Evolutionary conservation across 2,888 invertebrate species (phyloP).

Genomic region (Erebia epiphron): DNA sequence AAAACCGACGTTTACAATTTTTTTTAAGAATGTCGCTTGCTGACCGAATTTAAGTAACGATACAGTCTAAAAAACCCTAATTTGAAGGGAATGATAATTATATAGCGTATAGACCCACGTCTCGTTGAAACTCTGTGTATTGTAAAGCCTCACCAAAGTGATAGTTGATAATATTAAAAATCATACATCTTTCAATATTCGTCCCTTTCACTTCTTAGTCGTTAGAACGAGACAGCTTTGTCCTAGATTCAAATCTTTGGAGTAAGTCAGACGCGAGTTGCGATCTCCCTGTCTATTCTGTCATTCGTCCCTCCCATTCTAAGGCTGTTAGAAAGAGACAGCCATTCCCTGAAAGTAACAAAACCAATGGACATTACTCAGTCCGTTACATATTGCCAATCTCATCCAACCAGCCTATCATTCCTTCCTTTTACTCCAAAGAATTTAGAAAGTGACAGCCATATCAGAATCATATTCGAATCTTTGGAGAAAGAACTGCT

Average conservation of each 20-base stretch:
- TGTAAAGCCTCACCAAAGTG: too few species aligned
- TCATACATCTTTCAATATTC: background rate
- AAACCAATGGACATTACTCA: too few species aligned
- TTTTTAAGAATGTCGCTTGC: too few species aligned
- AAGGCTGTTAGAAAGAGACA: background rate
- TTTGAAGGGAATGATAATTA: too few species aligned
- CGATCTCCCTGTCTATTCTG: background rate
- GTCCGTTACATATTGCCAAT: too few species aligned
- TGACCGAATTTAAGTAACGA: too few species aligned
- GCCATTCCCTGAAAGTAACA: background rate
- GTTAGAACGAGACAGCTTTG: constrained; percentile 11
- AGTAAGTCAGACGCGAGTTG: background rate
- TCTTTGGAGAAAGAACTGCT: background rate
- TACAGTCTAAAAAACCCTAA: too few species aligned
- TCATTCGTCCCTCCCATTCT: background rate
- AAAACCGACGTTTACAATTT: too few species aligned
- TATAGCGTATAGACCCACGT: too few species aligned
- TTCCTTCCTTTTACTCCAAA: constrained; percentile 3
- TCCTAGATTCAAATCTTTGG: background rate
- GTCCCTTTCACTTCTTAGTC: constrained; percentile 7
- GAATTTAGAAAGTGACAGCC: constrained; percentile 11
- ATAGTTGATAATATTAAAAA: too few species aligned
- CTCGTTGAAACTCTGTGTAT: too few species aligned
- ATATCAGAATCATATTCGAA: background rate
- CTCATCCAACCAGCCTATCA: too few species aligned